Base-by-base conservation (phyloP, 2,113 vertebrate species). In the Tragelaphus scriptus region DNA sequence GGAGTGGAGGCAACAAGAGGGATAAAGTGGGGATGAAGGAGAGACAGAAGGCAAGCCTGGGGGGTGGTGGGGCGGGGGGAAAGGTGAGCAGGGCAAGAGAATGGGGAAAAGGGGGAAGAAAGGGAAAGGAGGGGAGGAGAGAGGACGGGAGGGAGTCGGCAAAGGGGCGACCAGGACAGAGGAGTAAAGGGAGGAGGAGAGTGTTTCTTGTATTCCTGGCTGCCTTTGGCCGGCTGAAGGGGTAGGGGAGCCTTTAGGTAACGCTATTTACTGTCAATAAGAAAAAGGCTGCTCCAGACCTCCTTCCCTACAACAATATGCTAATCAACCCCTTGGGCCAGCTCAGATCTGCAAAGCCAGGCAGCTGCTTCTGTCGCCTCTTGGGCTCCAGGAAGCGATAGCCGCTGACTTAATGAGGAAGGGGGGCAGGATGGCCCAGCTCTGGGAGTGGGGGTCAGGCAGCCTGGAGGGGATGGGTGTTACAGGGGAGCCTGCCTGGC, bases 261-360 rank as follows among this genome's bases (percentile, higher is more conserved):
- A 71, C 51, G 36, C 82, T 95, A 85, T 95, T 96, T 93, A 95
- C 85, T 88, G 87, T 95, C 92, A 85, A 1, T 44, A 86, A 95
- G 88, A 93, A 95, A 96, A 94, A 71, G 92, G 93, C 96, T 97
- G 85, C 89, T 91, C 68, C 89, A 90, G 82, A 56, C 47, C 55
- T 79, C 80, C 71, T 53, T 91, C 82, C 88, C 55, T 47, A 49
- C 81, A 94, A 84, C 97, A 85, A 68, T 96, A 97, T 95, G 95
- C 93, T 98, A 95, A 97, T 95, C 91, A 95, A 93, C 91, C 97
- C 97, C 95, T 96, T 77, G 97, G 98, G 94, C 91, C 91, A 36
- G 56, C 96, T 97, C 47, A 0, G 49, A 85, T 88, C 97, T 94
- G 95, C 94, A 96, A 94, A 97, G 85, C 63, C 7, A 5, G 85